Conservation (phyloP, 1,140 invertebrate genomes). For the Drosophila watanabei region DNA sequence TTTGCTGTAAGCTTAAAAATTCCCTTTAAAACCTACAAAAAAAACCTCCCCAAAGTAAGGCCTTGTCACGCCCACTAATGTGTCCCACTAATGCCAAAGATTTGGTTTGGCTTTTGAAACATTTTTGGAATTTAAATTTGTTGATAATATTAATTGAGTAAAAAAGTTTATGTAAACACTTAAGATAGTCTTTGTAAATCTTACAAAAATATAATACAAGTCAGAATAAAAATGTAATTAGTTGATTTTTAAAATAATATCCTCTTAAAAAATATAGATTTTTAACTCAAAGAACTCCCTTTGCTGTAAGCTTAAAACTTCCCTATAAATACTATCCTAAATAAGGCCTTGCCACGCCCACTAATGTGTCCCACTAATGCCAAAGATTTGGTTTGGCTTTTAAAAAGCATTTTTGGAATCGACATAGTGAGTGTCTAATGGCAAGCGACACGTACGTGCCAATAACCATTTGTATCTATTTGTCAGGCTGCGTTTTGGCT, state of each 20-base stretch:
- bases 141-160: too few relatives aligned
- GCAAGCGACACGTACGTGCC: slow-evolving; percentile 81
- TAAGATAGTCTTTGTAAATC: too few relatives aligned
- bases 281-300: background rate
- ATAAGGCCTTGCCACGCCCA: slow-evolving; percentile 23
- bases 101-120: slow-evolving; percentile 26
- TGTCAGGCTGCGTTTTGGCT: slow-evolving; percentile 64
- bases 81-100: slow-evolving; percentile 15
- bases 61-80: slow-evolving; percentile 15
- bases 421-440: slow-evolving; percentile 75
- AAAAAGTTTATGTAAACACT: too few relatives aligned
- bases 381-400: slow-evolving; percentile 24
- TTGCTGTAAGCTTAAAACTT: background rate
- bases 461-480: slow-evolving; percentile 84
- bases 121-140: slow-evolving; percentile 44
- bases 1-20: too few relatives aligned
- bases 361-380: slow-evolving; percentile 13
- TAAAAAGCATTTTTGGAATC: slow-evolving; percentile 35
- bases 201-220: too few relatives aligned
- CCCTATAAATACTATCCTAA: background rate
- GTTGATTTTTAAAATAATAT: background rate
- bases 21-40: too few relatives aligned
- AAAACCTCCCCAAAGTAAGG: slow-evolving; percentile 7
- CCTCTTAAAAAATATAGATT: background rate
- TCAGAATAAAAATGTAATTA: too few relatives aligned